Conservation (phyloP, 1,140 invertebrate species). For the Bombus affinis region DNA sequence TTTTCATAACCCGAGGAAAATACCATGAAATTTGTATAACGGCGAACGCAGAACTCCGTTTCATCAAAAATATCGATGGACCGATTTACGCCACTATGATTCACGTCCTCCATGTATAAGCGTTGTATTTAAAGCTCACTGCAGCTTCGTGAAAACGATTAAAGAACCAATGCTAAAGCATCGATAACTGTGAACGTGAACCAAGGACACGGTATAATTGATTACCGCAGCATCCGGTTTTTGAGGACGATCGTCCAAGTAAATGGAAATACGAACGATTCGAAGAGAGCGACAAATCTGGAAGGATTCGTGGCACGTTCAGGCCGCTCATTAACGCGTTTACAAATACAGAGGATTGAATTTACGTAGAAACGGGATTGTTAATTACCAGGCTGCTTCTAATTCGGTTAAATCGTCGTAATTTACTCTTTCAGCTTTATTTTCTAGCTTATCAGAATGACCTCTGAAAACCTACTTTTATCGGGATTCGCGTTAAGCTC, state of each 20-base stretch:
- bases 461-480: background rate
- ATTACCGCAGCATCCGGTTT: background rate
- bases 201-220: background rate
- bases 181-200: background rate
- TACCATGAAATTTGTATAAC: background rate
- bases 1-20: too few species aligned
- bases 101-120: too few species aligned
- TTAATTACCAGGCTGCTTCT: background rate
- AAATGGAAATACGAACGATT: background rate
- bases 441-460: background rate
- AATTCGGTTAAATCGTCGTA: constrained; percentile 8
- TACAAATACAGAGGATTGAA: background rate
- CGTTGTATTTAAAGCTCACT: background rate
- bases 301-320: background rate
- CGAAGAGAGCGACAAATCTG: background rate
- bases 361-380: background rate
- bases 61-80: too few species aligned
- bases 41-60: too few species aligned
- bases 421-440: background rate
- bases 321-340: background rate
- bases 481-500: background rate
- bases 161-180: background rate
- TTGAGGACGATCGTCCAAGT: background rate
- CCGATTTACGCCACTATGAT: too few species aligned
- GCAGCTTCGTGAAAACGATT: background rate